These are phyloP conservation scores for Petrocephalus schoutedeni DNA, from an alignment of 2,797 vertebrate species.

Conservation along the genomic window DNA sequence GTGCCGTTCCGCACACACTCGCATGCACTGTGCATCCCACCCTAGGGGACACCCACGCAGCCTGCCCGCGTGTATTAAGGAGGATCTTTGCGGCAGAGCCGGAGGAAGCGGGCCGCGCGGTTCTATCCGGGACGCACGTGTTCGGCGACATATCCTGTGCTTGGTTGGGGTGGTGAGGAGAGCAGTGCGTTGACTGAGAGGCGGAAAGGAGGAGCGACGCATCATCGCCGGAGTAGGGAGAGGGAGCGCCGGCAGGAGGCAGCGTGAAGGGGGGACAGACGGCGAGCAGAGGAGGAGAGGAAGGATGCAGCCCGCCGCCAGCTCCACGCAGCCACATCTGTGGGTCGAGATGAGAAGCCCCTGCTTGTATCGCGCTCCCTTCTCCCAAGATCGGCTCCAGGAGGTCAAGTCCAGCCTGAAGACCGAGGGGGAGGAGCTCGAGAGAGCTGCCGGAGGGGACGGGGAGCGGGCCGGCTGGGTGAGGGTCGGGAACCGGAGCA, in stretches of 20 bases:
- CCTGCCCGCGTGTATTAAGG: not conserved
- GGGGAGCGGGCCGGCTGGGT: conserved; percentile 45
- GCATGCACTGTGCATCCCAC: not conserved
- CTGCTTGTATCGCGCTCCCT: conserved; percentile 60
- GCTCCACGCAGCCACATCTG: not conserved
- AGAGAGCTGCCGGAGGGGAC: conserved; percentile 36
- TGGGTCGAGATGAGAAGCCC: conserved; percentile 68
- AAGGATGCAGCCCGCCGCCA: not conserved
- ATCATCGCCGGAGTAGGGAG: conserved; percentile 46
- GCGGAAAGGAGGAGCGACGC: conserved; percentile 44
- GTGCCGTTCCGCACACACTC: not conserved
- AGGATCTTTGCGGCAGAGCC: conserved; percentile 23
- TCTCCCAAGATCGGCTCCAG: conserved; percentile 60
- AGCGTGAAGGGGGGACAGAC: conserved; percentile 31
- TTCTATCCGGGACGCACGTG: conserved; percentile 18
- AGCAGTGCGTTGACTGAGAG: conserved; percentile 45
- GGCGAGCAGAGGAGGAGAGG: conserved; percentile 31
- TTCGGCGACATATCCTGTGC: conserved; percentile 55
- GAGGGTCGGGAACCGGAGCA: conserved; percentile 52
- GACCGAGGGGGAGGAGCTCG: conserved; percentile 51
- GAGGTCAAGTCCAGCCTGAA: conserved; percentile 69
- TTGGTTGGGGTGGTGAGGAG: conserved; percentile 49
- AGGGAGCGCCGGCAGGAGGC: conserved; percentile 37
- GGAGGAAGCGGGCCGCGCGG: conserved; percentile 20
- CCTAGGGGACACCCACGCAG: not conserved